Base-by-base conservation (phyloP, 92 coral and sea anemone genomes). In the Blastomussa wellsi region DNA sequence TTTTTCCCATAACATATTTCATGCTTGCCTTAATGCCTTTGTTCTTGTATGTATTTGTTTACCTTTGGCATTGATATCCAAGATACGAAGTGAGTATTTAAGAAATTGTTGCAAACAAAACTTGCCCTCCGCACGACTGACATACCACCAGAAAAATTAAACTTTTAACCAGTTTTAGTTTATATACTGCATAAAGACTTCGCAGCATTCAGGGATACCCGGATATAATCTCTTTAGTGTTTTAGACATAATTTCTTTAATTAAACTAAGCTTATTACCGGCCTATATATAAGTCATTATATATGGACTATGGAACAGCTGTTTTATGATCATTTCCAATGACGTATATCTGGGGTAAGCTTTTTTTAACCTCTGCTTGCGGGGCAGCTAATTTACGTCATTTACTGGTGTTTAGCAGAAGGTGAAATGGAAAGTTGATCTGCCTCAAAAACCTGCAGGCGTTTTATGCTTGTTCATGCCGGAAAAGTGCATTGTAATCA, bases 11-110 rank as follows among this genome's bases (percentile, higher is more conserved):
- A 38, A 26, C 66, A 78, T n/a, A 37, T 38, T 79, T 39, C n/a
- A 66, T 32, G 76, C 84, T 47, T 67, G 31, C 75, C 84, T 80
- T 31, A 31, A 16, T 22, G n/a, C 6, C 20, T 66, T 66, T 67
- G 84, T 37, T 64, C 62, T 19, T 3, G 4, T 39, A 5, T 39
- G 20, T 41, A 26, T 44, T 81, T 81, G 85, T 81, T 81, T 81
- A 81, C 39, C 57, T 49, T 68, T 69, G 74, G 22, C 77, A 68
- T 3, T 51, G 35, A 81, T 81, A 81, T 48, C 85, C 33, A 69
- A 81, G 85, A 81, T 35, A 81, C 76, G 12, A 39, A 47, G 29
- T 35, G 36, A 52, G 9, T 35, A 28, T n/a, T 81, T 36, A 37
- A 33, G 75, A 33, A 35, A 70, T 29, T 17, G 75, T 33, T 5